These are phyloP conservation scores for Pterocles gutturalis DNA, from an alignment of 2,113 vertebrate species.

Conservation along the genomic window DNA sequence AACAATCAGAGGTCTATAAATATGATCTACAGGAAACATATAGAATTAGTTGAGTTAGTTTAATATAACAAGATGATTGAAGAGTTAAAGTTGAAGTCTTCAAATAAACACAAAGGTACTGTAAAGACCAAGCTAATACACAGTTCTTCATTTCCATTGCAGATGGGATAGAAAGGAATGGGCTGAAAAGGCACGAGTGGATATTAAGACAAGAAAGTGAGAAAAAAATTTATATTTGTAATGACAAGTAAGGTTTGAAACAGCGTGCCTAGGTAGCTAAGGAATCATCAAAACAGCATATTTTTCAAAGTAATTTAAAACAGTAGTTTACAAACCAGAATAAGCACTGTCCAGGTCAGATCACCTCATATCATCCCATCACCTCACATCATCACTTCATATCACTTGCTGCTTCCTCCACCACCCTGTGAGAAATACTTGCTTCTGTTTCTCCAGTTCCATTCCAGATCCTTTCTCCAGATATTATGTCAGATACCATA, in stretches of 20 bases:
- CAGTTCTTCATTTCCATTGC: background rate
- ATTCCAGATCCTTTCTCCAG: background rate
- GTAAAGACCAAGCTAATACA: background rate
- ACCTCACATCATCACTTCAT: background rate
- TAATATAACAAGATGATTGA: background rate
- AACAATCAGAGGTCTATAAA: background rate
- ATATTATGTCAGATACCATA: background rate
- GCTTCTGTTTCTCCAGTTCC: background rate
- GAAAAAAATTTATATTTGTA: accelerated
- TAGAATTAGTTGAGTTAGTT: background rate
- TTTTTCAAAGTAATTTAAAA: background rate
- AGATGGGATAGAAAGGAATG: background rate
- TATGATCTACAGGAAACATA: background rate
- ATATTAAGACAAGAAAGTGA: background rate
- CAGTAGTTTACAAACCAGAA: background rate
- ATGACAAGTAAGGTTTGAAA: background rate
- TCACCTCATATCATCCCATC: background rate
- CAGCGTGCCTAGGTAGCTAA: background rate
- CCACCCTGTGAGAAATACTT: background rate
- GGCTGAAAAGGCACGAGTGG: background rate
- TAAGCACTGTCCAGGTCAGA: background rate
- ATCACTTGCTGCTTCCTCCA: background rate
- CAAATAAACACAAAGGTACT: background rate
- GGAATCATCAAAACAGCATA: background rate
- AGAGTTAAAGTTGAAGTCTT: background rate